Evolutionary conservation across 2,888 invertebrate species (phyloP).

Genomic region (Iphiclides podalirius): DNA sequence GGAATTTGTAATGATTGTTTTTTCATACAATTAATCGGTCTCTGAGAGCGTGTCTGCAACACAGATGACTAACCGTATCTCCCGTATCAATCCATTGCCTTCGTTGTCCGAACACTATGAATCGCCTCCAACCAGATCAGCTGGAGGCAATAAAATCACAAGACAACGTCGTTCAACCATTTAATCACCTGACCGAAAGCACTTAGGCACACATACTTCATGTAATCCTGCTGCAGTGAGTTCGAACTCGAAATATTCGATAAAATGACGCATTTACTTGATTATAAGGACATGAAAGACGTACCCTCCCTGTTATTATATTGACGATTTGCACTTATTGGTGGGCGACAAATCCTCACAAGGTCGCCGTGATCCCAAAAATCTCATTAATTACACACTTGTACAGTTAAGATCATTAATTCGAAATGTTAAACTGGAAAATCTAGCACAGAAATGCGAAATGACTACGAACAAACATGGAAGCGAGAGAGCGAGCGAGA

Average conservation of each 20-base stretch:
- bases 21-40: constrained; percentile 47
- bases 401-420: constrained; percentile 65
- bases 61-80: constrained; percentile 73
- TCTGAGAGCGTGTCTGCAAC: constrained; percentile 58
- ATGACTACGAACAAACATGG: constrained; percentile 80
- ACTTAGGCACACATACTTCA: constrained; percentile 32
- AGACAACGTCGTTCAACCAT: constrained; percentile 29
- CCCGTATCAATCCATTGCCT: constrained; percentile 62
- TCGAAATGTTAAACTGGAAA: constrained; percentile 68
- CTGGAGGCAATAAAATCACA: constrained; percentile 57
- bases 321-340: constrained; percentile 68
- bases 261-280: constrained; percentile 80
- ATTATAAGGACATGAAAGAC: constrained; percentile 75
- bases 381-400: constrained; percentile 77
- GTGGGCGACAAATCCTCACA: constrained; percentile 72
- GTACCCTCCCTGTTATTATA: constrained; percentile 78
- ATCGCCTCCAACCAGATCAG: constrained; percentile 73
- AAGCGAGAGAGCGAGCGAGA: constrained; percentile 71
- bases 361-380: constrained; percentile 71
- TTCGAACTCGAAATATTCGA: constrained; percentile 59
- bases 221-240: constrained; percentile 45
- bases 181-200: constrained; percentile 22
- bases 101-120: constrained; percentile 48
- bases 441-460: constrained; percentile 75
- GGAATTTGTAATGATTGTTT: constrained; percentile 43